Evolutionary conservation across 2,113 vertebrate genomes (phyloP).

Genomic region (Stigmatopora argus): DNA sequence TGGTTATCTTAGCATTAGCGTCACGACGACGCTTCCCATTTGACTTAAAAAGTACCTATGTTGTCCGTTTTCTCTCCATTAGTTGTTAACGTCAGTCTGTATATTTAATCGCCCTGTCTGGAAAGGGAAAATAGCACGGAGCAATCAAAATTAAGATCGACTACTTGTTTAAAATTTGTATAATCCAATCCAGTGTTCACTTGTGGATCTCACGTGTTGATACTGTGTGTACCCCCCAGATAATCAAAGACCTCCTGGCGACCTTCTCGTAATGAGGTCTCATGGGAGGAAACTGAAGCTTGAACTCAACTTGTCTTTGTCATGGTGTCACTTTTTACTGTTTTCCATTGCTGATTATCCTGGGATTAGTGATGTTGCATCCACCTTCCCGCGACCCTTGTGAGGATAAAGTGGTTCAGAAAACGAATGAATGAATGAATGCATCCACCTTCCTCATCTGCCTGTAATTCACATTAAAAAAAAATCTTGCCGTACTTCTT

Average conservation of each 20-base stretch:
- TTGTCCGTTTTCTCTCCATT: no score
- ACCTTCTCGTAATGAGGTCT: conserved; percentile 60
- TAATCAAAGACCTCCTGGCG: conserved; percentile 39
- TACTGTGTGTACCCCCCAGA: conserved; percentile 18
- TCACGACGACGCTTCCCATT: no score
- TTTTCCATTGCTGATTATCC: conserved; percentile 49
- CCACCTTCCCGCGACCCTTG: neutral
- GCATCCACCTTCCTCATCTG: conserved; percentile 38
- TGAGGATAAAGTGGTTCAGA: no score
- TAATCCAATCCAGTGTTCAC: conserved; percentile 33
- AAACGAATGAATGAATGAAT: conserved; percentile 16
- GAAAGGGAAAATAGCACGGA: no score
- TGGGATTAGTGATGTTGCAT: conserved; percentile 50
- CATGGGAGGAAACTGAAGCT: conserved; percentile 23
- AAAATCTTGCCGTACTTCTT: conserved; percentile 33
- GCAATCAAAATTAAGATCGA: no score
- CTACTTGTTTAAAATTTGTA: conserved; percentile 23
- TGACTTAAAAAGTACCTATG: no score
- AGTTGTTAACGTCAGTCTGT: no score
- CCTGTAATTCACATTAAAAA: conserved; percentile 40
- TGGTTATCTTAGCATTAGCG: no score
- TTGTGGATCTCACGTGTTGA: conserved; percentile 14
- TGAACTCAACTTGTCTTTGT: conserved; percentile 53
- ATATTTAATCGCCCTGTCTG: no score
- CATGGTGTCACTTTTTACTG: conserved; percentile 38